Evolutionary conservation across 2,888 invertebrate species (phyloP).

Genomic region (Drosophila rubida): DNA sequence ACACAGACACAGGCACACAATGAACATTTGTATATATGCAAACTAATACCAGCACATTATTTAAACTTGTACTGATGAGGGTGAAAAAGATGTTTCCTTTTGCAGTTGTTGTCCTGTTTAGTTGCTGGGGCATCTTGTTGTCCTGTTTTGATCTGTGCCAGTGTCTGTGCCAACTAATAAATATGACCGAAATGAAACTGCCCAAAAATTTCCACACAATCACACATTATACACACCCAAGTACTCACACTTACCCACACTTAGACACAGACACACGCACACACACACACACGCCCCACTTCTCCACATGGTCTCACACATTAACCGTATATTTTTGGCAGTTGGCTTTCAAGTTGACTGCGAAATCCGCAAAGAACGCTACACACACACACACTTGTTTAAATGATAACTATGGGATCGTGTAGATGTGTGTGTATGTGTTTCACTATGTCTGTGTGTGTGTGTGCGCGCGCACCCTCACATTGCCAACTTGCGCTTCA

Average conservation of each 20-base stretch:
- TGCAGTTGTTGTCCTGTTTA: slow-evolving; percentile 70
- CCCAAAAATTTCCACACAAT: slow-evolving; percentile 81
- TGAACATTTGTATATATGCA: background rate
- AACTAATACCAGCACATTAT: slow-evolving; percentile 62
- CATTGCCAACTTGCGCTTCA: slow-evolving; percentile 69
- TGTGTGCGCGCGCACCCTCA: slow-evolving; percentile 43
- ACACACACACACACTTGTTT: slow-evolving; percentile 46
- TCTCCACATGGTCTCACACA: slow-evolving; percentile 62
- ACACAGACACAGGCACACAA: background rate
- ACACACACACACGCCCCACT: slow-evolving; percentile 31
- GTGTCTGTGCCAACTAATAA: slow-evolving; percentile 82
- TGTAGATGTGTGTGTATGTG: slow-evolving; percentile 22
- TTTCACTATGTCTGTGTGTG: slow-evolving; percentile 35
- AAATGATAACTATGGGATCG: slow-evolving; percentile 7
- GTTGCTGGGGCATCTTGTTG: slow-evolving; percentile 60
- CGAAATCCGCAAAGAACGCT: slow-evolving; percentile 81
- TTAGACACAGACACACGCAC: slow-evolving; percentile 31
- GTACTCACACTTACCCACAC: slow-evolving; percentile 30
- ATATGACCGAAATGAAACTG: slow-evolving; percentile 84
- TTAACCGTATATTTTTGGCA: slow-evolving; percentile 77
- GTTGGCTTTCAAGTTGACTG: slow-evolving; percentile 79
- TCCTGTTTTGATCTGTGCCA: slow-evolving; percentile 73
- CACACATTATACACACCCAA: slow-evolving; percentile 69
- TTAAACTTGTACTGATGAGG: slow-evolving; percentile 76
- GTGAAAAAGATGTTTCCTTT: slow-evolving; percentile 75